A percentile compares a stretch with the other conserved stretches of the same genome.
These are phyloP conservation scores for Tachystola acroxantha DNA, from an alignment of 2,888 invertebrate species.

Conservation along the genomic window DNA sequence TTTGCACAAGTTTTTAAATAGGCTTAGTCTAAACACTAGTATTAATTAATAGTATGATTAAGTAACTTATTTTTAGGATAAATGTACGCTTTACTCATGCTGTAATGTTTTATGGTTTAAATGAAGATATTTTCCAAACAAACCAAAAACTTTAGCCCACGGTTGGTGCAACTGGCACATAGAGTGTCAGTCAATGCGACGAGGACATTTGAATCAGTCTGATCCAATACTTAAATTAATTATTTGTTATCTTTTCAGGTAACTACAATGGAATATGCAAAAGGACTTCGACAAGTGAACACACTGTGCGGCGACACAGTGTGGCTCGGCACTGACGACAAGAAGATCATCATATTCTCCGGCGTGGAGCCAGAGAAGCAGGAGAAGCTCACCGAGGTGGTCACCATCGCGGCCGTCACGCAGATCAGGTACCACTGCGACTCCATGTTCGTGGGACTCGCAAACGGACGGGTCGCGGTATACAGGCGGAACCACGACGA, in stretches of 20 bases:
- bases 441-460: conserved; percentile 91
- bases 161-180: too few species aligned
- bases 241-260: conserved; percentile 50
- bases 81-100: too few species aligned
- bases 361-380: conserved; percentile 92
- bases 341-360: conserved; percentile 88
- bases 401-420: conserved; percentile 83
- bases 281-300: conserved; percentile 79
- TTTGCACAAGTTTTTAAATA: too few species aligned
- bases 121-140: too few species aligned
- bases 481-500: conserved; percentile 84
- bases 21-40: too few species aligned
- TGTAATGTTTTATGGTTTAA: too few species aligned
- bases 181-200: too few species aligned
- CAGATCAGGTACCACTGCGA: conserved; percentile 92
- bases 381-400: conserved; percentile 83
- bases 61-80: too few species aligned
- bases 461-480: conserved; percentile 87
- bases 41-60: too few species aligned
- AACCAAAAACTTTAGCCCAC: too few species aligned
- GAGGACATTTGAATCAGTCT: too few species aligned
- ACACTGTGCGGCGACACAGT: conserved; percentile 83
- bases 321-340: conserved; percentile 95
- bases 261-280: conserved; percentile 90
- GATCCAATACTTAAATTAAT: too few species aligned